A percentile compares a stretch with the other conserved stretches of the same genome.
Evolutionary conservation across 1,140 invertebrate genomes (phyloP).

Genomic region (Zophobas atratus): DNA sequence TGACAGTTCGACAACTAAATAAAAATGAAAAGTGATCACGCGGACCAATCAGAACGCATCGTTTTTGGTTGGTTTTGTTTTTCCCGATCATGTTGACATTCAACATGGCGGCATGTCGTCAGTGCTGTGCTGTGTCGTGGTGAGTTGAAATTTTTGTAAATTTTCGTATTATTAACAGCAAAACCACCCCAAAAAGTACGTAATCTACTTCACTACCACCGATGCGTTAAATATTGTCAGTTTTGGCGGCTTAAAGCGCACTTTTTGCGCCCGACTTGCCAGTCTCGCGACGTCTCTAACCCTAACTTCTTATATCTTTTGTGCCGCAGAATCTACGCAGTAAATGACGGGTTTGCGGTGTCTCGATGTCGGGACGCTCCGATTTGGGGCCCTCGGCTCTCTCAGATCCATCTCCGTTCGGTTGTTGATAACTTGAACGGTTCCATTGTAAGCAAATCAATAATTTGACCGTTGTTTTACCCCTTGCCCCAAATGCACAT

Average conservation of each 20-base stretch:
- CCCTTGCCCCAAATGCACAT: conserved; percentile 61
- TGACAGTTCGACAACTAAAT: conserved; percentile 35
- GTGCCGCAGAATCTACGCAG: conserved; percentile 56
- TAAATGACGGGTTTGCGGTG: conserved; percentile 7
- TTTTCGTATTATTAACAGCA: conserved; percentile 59
- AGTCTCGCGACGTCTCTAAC: conserved; percentile 49
- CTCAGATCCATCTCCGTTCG: background rate
- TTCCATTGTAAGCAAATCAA: conserved; percentile 61
- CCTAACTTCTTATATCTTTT: conserved; percentile 59
- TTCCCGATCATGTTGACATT: conserved; percentile 73
- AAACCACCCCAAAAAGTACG: conserved; percentile 58
- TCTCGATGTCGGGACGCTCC: background rate
- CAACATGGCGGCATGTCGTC: conserved; percentile 96
- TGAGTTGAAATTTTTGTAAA: conserved; percentile 71
- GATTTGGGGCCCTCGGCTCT: background rate
- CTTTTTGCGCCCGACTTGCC: conserved; percentile 29
- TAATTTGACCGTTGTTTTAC: conserved; percentile 63
- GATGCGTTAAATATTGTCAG: conserved; percentile 6
- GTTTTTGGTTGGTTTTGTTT: conserved; percentile 60
- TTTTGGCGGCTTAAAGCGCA: conserved; percentile 7
- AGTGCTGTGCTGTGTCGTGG: conserved; percentile 95
- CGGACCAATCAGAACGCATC: conserved; percentile 22
- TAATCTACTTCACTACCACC: conserved; percentile 45
- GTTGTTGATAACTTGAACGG: conserved; percentile 32
- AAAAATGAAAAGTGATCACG: conserved; percentile 22